Base-by-base conservation (phyloP, 2,113 vertebrate genomes). In the Pelecanus crispus region DNA sequence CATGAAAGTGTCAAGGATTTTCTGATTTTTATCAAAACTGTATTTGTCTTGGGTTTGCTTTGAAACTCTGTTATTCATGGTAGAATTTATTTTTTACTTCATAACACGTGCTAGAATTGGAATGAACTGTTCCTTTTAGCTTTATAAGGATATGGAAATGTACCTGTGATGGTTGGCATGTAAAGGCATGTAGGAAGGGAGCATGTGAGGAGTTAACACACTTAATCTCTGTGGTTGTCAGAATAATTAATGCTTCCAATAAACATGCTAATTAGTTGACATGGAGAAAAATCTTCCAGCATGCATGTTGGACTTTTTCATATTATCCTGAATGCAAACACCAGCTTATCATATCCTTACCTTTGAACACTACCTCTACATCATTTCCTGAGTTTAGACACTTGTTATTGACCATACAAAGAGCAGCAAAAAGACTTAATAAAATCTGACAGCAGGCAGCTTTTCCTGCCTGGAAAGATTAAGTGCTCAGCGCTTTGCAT, bases 241-340 rank as follows among this genome's bases (percentile, higher is more conserved):
- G 95, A 96, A 96, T 98, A 98, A 98, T 95, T 96, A 98, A 98
- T 98, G 97, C 28, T 86, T 88, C 93, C 97, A 98, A 98, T 98
- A 98, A 98, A 98, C 97, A 98, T 98, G 98, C 94, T 98, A 98
- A 98, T 98, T 98, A 98, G 96, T 98, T 97, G 98, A 98, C 95
- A 94, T 49, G 84, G 91, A 98, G 94, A 98, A 98, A 97, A 97
- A 97, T 98, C 97, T 98, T 96, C 73, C 71, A 32, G 66, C 9
- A 34, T 96, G 75, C 85, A 88, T 88, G 95, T 95, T 94, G 93
- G 96, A 94, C 94, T 95, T 95, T 97, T 98, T 97, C 97, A 94
- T 98, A 97, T 97, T 97, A 98, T 97, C 92, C 95, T 95, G 95
- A 98, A 96, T 95, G 95, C 95, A 98, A 98, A 97, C 96, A 97